Evolutionary conservation across 2,797 vertebrate species (phyloP).

Genomic region (Mycteria americana): DNA sequence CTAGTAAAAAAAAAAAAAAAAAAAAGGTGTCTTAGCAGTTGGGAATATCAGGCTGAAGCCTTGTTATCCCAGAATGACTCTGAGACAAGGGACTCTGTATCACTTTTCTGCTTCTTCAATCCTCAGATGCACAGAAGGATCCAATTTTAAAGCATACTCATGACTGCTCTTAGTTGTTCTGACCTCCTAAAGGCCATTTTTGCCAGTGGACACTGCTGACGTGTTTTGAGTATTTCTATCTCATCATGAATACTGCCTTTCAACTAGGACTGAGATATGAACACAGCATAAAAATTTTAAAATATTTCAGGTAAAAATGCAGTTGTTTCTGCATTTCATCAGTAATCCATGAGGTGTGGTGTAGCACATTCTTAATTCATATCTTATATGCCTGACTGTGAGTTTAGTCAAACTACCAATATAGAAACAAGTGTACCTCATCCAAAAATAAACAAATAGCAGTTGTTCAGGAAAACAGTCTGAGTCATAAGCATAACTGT

Average conservation of each 20-base stretch:
- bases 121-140: neutral
- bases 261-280: neutral
- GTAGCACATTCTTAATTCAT: neutral
- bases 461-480: neutral
- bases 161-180: neutral
- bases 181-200: neutral
- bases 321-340: neutral
- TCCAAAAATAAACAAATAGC: neutral
- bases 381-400: neutral
- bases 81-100: neutral
- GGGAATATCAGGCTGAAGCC: neutral
- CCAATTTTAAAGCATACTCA: neutral
- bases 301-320: neutral
- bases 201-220: neutral
- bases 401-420: neutral
- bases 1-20: neutral
- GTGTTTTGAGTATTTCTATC: neutral
- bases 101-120: neutral
- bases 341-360: neutral
- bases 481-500: neutral
- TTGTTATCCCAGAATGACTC: neutral
- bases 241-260: neutral
- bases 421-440: neutral
- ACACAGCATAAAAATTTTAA: neutral
- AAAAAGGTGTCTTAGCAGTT: neutral